Evolutionary conservation across 53 echinoderm and acorn worm species (phyloP).

Genomic region (Patiria pectinifera): DNA sequence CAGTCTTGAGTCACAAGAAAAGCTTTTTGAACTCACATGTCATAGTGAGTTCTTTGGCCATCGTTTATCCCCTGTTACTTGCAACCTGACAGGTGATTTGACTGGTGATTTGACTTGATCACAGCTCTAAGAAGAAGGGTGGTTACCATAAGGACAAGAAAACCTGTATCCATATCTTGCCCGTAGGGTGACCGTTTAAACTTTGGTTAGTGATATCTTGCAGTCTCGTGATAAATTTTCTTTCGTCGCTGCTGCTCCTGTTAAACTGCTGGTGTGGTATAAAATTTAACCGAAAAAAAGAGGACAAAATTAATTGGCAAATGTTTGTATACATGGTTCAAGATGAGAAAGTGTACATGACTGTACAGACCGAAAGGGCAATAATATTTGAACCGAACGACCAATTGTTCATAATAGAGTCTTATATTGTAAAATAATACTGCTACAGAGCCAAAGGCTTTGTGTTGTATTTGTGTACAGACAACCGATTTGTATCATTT

Average conservation of each 20-base stretch:
- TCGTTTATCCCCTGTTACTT: not conserved
- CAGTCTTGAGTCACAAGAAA: no score
- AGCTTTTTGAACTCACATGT: no score
- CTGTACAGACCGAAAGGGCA: slow-evolving; percentile 16
- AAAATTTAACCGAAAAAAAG: slow-evolving; percentile 23
- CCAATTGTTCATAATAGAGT: slow-evolving; percentile 34
- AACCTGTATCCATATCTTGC: slow-evolving; percentile 37
- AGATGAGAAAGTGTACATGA: slow-evolving; percentile 58
- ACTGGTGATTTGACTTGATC: not conserved
- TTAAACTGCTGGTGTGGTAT: slow-evolving; percentile 7
- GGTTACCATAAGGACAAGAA: not conserved
- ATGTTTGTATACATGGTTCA: slow-evolving; percentile 60
- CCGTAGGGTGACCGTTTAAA: slow-evolving; percentile 39
- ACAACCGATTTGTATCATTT: slow-evolving; percentile 37
- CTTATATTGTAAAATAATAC: slow-evolving; percentile 42
- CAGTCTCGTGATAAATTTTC: slow-evolving; percentile 43
- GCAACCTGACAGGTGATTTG: not conserved
- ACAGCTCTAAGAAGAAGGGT: not conserved
- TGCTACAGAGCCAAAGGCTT: not conserved
- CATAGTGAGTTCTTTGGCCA: no score
- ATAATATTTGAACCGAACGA: slow-evolving; percentile 16
- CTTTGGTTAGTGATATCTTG: slow-evolving; percentile 2
- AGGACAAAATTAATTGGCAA: slow-evolving; percentile 24
- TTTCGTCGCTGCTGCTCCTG: slow-evolving; percentile 23
- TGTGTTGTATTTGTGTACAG: slow-evolving; percentile 62